Evolutionary conservation across 2,888 invertebrate species (phyloP), one percentile per base, ranked within the genome.

Genomic region (Trypoxylon attenuatum): DNA sequence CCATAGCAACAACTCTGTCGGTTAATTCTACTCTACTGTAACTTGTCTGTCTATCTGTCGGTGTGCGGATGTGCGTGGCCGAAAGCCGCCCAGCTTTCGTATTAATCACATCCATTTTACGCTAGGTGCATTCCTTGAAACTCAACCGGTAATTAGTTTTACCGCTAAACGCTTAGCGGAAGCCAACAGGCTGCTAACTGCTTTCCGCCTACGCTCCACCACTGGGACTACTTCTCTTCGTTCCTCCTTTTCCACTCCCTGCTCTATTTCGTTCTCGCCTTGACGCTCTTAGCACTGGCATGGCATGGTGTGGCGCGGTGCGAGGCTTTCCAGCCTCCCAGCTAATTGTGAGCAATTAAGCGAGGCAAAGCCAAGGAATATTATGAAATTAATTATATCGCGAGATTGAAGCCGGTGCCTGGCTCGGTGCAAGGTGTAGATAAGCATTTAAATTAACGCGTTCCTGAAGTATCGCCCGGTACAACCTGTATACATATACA

Each of bases 341-440:
- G 64, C 75, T 75, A 75, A 75, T 76, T 70, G 75, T 58, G 58
- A 70, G 68, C 76, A 77, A 79, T 78, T 77, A 79, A 78, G 61
- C 64, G 67, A 27, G 50, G 59, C 57, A 65, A 52, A 73, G 66
- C 59, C 67, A 62, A 63, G 66, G 71, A 64, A 69, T 75, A 74
- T 74, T 64, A 69, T 61, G 71, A 74, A 75, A 75, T 74, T 74
- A 74, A 74, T 74, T 74, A 74, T 55, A 59, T 45, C 63, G 60
- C 18, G 53, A 61, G 63, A 75, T 66, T 61, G 65, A 59, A 61
- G 56, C 39, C 15, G 27, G 39, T 22, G 50, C 27, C 39, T 58
- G 71, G 42, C n/a, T n/a, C n/a, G n/a, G 62, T 62, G 65, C 60
- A 56, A 69, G 58, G 60, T 69, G 69, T 54, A 71, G 69, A 75